Base-by-base conservation (phyloP, 1,140 invertebrate genomes). In the Pogonus chalceus region DNA sequence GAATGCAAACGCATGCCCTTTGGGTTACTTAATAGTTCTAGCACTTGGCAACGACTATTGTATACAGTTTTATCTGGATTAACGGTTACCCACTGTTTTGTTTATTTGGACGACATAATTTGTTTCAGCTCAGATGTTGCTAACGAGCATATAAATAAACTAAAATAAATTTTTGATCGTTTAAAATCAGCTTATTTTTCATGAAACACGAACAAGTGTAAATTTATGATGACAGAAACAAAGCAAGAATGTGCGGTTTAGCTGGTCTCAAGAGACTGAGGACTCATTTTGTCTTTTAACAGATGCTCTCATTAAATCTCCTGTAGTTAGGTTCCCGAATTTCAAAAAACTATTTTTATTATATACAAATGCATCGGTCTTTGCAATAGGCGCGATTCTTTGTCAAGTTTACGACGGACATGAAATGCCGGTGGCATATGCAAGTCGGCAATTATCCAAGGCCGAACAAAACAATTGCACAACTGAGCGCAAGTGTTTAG, bases 1-100 rank as follows among this genome's bases (percentile, higher is more conserved):
- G 63, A 76, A 58, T 76, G 64, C 50, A 56, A 55, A 2, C 10
- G 62, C 9, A 68, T 77, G 64, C 67, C 72, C 20, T 72, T 75
- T 53, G 75, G 76, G 23, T 31, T 54, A 31, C 21, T 35, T 10
- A 50, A 54, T 31, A 35, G 14, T 2, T 46, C 53, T 22, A 14
- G 0, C 16, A 54, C 53, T 2, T 54, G 7, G 20, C 47, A 49
- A 24, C 9, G 43, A 7, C 14, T 58, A 12, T 55, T 58, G 54
- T 49, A 52, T 49, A 10, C 31, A 9, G 43, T 58, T 49, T 35
- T 58, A 14, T 35, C 57, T 1, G 57, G 57, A 22, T 46, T 58
- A 14, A 52, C 48, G 1, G 58, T 53, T 10, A 35, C 46, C 7
- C 49, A 61, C 16, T 54, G 56, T n/a, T 58, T 57, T 31, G 53